These are phyloP conservation scores for Drosophila helvetica DNA, from an alignment of 2,888 invertebrate species.

Conservation along the genomic window DNA sequence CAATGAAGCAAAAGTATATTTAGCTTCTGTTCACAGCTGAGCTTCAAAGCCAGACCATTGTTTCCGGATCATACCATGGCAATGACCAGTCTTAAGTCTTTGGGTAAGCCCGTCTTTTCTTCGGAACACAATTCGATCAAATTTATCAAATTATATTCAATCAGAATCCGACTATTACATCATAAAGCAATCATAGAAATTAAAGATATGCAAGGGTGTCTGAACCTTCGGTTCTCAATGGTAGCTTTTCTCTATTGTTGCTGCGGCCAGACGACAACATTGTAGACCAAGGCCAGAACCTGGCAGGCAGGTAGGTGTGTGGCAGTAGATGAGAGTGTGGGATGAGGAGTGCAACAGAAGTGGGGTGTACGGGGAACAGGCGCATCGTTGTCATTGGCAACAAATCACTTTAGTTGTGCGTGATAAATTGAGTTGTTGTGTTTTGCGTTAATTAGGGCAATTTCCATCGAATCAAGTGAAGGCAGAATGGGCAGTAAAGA, in stretches of 20 bases:
- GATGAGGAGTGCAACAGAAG: background rate
- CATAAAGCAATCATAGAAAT: too few relatives aligned
- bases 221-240: background rate
- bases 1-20: too few relatives aligned
- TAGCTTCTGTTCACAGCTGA: background rate
- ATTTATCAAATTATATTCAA: background rate
- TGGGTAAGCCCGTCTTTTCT: too few relatives aligned
- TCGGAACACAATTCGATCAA: background rate
- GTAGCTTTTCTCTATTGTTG: background rate
- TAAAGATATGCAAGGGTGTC: background rate
- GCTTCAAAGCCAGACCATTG: background rate
- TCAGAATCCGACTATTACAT: background rate
- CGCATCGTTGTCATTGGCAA: conserved; percentile 77
- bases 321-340: background rate
- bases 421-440: conserved; percentile 80
- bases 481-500: conserved; percentile 31
- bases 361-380: background rate
- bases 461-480: conserved; percentile 70
- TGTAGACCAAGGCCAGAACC: conserved; percentile 3
- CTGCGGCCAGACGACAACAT: conserved; percentile 48
- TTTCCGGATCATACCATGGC: too few relatives aligned
- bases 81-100: background rate
- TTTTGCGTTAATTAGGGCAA: conserved; percentile 79
- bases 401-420: conserved; percentile 80
- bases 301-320: background rate